Base-by-base conservation (phyloP, 2,113 vertebrate genomes). In the Pandion haliaetus region DNA sequence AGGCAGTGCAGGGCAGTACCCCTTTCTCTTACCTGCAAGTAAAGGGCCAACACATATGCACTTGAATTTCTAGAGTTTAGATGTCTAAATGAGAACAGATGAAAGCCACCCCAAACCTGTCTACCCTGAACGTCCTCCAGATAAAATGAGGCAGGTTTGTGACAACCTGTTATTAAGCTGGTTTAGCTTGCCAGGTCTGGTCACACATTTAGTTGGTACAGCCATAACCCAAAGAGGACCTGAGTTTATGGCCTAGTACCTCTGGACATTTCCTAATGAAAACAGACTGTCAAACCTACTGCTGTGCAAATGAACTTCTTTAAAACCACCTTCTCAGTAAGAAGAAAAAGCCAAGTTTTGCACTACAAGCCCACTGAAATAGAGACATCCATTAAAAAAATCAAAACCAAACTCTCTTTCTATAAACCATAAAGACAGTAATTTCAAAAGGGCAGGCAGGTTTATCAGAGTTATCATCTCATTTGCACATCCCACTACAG, bases 11-110 rank as follows among this genome's bases (percentile, higher is more conserved):
- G 23, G 63, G 57, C 5, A 2, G 18, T 25, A 18, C 9, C 21
- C 19, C 76, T 44, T 73, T 29, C 42, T 73, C 66, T 47, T 28
- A 21, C 32, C 28, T 73, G 26, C 34, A 29, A 10, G 47, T 4
- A 29, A 38, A 73, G n/a, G 6, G 54, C 12, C 26, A 26, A 13
- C 42, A 14, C 31, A 4, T 2, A 4, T 0, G 5, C 12, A 5
- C 61, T 42, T 12, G 28, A 13, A 29, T 67, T 67, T 49, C 82
- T n/a, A 6, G 17, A 28, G 34, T 17, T 47, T 9, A 40, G 26
- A 23, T 20, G 24, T 36, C 69, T 77, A 4, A 47, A 47, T 42
- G 40, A 55, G 45, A 38, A 28, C 15, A 45, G n/a, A 20, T 6
- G 14, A 44, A 57, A 63, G 17, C 24, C 12, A 26, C 61, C 32